Evolutionary conservation across 2,888 invertebrate genomes (phyloP), one percentile per base, ranked within the genome.

Genomic region (Amiota minor): DNA sequence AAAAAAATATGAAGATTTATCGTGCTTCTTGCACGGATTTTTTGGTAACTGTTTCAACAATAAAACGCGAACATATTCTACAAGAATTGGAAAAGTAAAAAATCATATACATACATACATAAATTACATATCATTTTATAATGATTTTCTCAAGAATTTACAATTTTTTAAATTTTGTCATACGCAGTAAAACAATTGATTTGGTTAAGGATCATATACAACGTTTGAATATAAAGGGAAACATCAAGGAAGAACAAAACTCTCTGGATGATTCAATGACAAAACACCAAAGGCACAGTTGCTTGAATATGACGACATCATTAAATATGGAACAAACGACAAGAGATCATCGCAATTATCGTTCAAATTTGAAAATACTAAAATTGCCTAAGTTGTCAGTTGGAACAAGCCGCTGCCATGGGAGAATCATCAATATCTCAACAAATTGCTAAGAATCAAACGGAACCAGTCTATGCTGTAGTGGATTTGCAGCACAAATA

Each of bases 401-500:
- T 67, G 46, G 67, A 67, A 16, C 50, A 50, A 23, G 50, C 50
- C 16, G 11, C 46, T 55, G 49, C 23, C 71, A 35, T 35, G 6
- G 35, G 35, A 35, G 6, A 65, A 18, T 18, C 14, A 35, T 35
- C 11, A 23, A 23, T 23, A 3, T 20, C 49, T 1, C 67, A 53
- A 50, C 50, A 50, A 11, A 16, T 4, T 18, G 49, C 18, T 20
- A 62, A 68, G 45, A 11, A 68, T 49, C 59, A 65, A 49, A 67
- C 71, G 70, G 86, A 86, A 70, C 86, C 86, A 18, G 84, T 86
- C 77, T 87, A 87, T 81, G 87, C 87, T n/a, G 83, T 86, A 12
- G 82, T 87, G 46, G 84, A 87, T 78, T 79, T 87, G n/a, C 83
- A 85, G 75, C 80, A 85, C 72, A 87, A 87, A 77, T 83, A 86